Conservation (phyloP, 2,888 invertebrate species). For the Spodoptera picta region DNA sequence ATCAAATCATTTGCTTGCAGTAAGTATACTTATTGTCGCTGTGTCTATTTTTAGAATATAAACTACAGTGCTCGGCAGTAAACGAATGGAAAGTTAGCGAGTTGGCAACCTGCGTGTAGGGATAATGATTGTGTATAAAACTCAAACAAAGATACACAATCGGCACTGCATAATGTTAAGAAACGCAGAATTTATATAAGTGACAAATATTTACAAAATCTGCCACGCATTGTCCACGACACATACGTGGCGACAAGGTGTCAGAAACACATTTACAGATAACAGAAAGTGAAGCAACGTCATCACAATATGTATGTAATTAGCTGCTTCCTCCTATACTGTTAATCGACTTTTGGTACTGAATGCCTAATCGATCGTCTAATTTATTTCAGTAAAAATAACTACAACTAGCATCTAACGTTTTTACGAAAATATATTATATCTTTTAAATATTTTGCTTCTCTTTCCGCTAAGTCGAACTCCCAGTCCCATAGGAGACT, state of each 20-base stretch:
- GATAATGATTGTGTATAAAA: slow-evolving; percentile 60
- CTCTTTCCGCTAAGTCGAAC: too few species aligned
- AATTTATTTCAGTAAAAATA: too few species aligned
- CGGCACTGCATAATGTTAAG: slow-evolving; percentile 20
- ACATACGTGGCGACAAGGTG: slow-evolving; percentile 36
- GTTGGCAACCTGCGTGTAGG: slow-evolving; percentile 68
- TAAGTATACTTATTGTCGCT: slow-evolving; percentile 73
- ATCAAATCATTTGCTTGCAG: slow-evolving; percentile 73
- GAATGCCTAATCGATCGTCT: not conserved
- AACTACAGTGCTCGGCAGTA: slow-evolving; percentile 63
- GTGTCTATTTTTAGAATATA: slow-evolving; percentile 79
- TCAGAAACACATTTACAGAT: slow-evolving; percentile 27
- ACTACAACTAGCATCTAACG: too few species aligned
- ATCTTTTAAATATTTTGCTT: too few species aligned
- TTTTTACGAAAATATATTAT: too few species aligned
- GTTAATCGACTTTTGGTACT: slow-evolving; percentile 4
- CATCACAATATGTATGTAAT: slow-evolving; percentile 15
- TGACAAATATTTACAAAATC: slow-evolving; percentile 17
- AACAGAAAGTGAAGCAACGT: slow-evolving; percentile 29
- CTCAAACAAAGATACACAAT: slow-evolving; percentile 29
- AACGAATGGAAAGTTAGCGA: slow-evolving; percentile 85
- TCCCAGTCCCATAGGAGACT: too few species aligned
- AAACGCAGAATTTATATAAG: slow-evolving; percentile 12
- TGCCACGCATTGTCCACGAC: slow-evolving; percentile 11
- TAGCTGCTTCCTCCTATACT: not conserved